Base-by-base conservation (phyloP, 2,888 invertebrate species). In the Megastigmus dorsalis region DNA sequence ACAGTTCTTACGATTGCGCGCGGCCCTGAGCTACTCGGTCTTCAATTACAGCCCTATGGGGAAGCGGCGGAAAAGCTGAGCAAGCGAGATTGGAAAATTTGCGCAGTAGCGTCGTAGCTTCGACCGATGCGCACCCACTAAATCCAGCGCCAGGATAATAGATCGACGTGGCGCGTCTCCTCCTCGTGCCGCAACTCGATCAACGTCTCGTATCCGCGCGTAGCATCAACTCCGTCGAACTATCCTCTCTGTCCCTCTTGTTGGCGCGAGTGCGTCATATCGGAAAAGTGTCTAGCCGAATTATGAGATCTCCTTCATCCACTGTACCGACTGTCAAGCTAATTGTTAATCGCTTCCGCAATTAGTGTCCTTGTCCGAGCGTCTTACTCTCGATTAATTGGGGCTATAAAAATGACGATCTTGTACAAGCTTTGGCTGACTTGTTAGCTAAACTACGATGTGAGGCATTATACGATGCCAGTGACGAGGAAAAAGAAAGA, bases 71-170 rank as follows among this genome's bases (percentile, higher is more conserved):
- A 52, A 18, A 70, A 52, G 72, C 65, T 72, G 65, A 66, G 38
- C 41, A 57, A 66, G 72, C 72, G 28, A 65, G 59, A 72, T 66
- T 66, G 50, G 28, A 20, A 59, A 72, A 72, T 72, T 72, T 72
- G 66, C 59, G 55, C 63, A 18, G 26, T n/a, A n/a, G n/a, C 13
- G 36, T 28, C 65, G 23, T 66, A 48, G 33, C 36, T 43, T 60
- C 59, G 20, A 50, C 50, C n/a, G 5, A 6, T 38, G 6, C 3
- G 15, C 4, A 7, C n/a, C n/a, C n/a, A n/a, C n/a, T n/a, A n/a
- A n/a, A n/a, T n/a, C n/a, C n/a, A n/a, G n/a, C n/a, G n/a, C n/a
- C 30, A 30, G 30, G 52, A 62, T 70, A 62, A 62, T 70, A 36
- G 70, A 70, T 71, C 62, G 63, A 55, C 54, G 30, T 33, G 33